Evolutionary conservation across 1,140 invertebrate species (phyloP), one percentile per base, ranked within the genome.

Genomic region (Ceratina japonica): DNA sequence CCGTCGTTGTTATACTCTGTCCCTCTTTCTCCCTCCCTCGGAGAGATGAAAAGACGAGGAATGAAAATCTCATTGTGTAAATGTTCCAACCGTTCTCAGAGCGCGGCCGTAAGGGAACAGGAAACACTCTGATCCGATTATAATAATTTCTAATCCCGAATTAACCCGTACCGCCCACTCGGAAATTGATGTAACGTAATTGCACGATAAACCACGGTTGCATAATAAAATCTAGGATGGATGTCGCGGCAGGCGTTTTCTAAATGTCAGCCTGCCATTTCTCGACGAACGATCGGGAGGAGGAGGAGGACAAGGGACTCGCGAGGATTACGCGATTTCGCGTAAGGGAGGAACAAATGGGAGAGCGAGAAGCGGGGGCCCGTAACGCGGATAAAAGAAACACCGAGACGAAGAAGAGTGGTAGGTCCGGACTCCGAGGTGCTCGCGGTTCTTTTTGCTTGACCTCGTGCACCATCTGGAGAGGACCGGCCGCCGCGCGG

Each of bases 401-500:
- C 62, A 80, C 56, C 63, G 58, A 75, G 78, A 52, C 49, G 78
- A 31, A 69, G 78, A 31, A 69, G 72, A 75, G 73, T 68, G 78
- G 78, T 80, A 80, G 65, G 73, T 80, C 73, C 65, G 72, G 76
- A 64, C 59, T 49, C 24, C 12, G 79, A 70, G 68, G 62, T 54
- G 52, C 13, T 79, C 72, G 56, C 51, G 49, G 49, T 61, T 82
- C 84, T 85, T 86, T 85, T 84, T 84, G 82, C 75, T 84, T 84
- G 72, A 76, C 83, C 82, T 76, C 82, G 72, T 83, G 80, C 59
- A 80, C 49, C 83, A 84, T 83, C 83, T 84, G 82, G 78, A 75
- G 63, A 83, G 73, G 76, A 72, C 73, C 78, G 77, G 68, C 68
- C 75, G 66, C 24, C 37, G 37, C 37, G 37, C 37, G 27, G 27